Percentiles rank a stretch among this genome's conserved stretches.
phyloP scores from a whole-genome alignment of 2,113 vertebrate species.

The Platanista minor region DNA sequence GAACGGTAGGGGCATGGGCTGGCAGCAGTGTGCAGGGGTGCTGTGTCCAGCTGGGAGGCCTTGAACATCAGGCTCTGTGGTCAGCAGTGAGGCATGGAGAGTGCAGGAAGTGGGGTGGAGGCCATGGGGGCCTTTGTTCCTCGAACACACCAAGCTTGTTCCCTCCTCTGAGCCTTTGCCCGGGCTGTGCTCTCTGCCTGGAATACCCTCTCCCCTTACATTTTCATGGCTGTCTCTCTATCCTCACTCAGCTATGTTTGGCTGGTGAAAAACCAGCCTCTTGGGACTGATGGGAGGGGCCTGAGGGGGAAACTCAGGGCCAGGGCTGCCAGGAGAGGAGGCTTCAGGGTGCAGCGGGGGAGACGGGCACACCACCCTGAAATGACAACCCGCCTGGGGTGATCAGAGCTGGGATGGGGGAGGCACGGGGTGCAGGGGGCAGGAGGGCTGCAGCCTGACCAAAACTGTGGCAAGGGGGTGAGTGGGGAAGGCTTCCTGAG shows the following conservation, averaged over 20 bases:
- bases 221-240: not conserved
- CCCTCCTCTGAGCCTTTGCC: not conserved
- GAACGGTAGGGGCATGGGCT: not conserved
- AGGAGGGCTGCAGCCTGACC: too few species aligned
- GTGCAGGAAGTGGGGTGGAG: not conserved
- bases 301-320: not conserved
- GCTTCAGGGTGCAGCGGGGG: not conserved
- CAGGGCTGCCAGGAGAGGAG: not conserved
- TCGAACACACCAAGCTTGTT: fast-evolving
- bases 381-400: not conserved
- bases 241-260: not conserved
- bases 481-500: not conserved
- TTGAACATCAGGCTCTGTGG: fast-evolving
- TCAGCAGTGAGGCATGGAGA: not conserved
- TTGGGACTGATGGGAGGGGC: not conserved
- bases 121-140: not conserved
- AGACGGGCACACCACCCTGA: not conserved
- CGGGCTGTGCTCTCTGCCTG: not conserved
- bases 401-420: not conserved
- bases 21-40: not conserved
- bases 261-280: not conserved
- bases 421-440: not conserved
- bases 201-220: not conserved
- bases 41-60: not conserved
- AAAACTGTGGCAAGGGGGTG: fast-evolving